phyloP scores from a whole-genome alignment of 2,797 vertebrate species.

The Lophotriccus pileatus region DNA sequence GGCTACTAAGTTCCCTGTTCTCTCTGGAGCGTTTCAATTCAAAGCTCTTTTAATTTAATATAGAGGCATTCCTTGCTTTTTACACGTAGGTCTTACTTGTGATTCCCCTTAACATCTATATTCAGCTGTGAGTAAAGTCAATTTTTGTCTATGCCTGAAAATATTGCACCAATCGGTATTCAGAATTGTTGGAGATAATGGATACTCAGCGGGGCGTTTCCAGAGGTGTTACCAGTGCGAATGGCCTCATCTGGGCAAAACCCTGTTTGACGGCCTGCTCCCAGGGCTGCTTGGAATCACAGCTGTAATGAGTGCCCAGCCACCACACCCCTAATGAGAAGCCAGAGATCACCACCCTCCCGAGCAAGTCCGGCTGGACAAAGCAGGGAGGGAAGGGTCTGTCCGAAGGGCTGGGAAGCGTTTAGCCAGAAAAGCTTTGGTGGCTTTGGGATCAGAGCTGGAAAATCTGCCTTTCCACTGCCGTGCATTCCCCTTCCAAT shows the following conservation, averaged over 20 bases:
- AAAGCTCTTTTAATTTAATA: background rate
- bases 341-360: background rate
- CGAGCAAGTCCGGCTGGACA: rapidly evolving
- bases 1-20: background rate
- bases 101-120: constrained; percentile 8
- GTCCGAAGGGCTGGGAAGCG: background rate
- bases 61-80: background rate
- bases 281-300: background rate
- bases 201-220: background rate
- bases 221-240: background rate
- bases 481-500: background rate
- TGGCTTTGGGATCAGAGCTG: background rate
- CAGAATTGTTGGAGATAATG: background rate
- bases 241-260: background rate
- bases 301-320: background rate
- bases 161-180: background rate
- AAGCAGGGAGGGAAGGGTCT: background rate
- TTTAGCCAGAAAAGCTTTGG: background rate
- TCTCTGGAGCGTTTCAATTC: background rate
- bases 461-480: background rate
- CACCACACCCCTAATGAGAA: background rate
- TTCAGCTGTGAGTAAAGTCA: background rate
- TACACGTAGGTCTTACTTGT: background rate
- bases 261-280: background rate
- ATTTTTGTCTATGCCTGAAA: constrained; percentile 11